Evolutionary conservation across 2,113 vertebrate genomes (phyloP).

Genomic region (Notarius lentiginosus): DNA sequence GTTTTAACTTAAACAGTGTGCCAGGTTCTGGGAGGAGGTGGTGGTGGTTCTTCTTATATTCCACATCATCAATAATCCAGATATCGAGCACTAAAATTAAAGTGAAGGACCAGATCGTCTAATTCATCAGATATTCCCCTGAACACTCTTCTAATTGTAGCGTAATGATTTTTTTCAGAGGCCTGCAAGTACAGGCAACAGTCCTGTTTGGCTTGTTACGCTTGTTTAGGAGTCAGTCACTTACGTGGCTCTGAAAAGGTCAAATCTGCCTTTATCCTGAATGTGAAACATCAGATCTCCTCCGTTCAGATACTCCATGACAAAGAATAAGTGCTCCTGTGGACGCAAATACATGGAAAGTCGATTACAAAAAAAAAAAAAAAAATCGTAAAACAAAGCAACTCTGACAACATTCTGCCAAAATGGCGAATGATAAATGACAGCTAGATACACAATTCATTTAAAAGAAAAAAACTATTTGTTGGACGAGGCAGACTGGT

Average conservation of each 20-base stretch:
- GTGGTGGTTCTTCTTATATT: background rate
- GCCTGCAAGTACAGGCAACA: background rate
- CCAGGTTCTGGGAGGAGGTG: background rate
- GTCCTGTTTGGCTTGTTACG: background rate
- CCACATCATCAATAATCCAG: too few relatives aligned
- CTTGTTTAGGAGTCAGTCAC: constrained; percentile 51
- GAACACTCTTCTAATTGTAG: background rate
- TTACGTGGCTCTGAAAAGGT: constrained; percentile 89
- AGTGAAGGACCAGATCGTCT: background rate
- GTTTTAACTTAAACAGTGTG: background rate
- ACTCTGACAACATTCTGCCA: background rate
- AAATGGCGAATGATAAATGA: constrained; percentile 1
- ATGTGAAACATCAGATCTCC: constrained; percentile 99
- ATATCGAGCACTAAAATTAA: background rate
- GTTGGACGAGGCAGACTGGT: background rate
- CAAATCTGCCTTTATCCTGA: constrained; percentile 97
- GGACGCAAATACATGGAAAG: constrained; percentile 12
- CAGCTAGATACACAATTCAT: background rate
- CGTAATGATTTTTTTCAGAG: background rate
- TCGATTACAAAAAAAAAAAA: too few relatives aligned
- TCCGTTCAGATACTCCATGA: constrained; percentile 98
- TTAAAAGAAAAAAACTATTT: background rate
- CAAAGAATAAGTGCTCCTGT: constrained; percentile 97
- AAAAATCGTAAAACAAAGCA: too few relatives aligned
- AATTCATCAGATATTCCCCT: background rate